Evolutionary conservation across 2,888 invertebrate genomes (phyloP).

Genomic region (Campoletis raptor): DNA sequence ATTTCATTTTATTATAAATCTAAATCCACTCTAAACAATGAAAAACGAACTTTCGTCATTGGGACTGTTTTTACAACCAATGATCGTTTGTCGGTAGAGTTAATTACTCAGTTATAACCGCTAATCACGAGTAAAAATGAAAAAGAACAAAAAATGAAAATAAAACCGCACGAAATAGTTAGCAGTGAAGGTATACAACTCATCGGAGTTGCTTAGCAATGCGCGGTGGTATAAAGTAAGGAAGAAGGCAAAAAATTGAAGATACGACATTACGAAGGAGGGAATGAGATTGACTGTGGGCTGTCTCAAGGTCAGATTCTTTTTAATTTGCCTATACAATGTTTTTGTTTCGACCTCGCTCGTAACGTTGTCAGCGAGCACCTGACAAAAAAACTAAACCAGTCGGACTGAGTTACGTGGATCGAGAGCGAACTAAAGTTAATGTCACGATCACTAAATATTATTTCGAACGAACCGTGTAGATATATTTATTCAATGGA

Average conservation of each 20-base stretch:
- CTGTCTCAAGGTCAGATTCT: slow-evolving; percentile 72
- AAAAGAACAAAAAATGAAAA: neutral
- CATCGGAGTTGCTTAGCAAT: slow-evolving; percentile 21
- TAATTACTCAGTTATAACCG: slow-evolving; percentile 23
- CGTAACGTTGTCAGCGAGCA: slow-evolving; percentile 80
- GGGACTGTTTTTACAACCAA: slow-evolving; percentile 14
- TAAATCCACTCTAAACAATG: slow-evolving; percentile 5
- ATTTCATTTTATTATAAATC: neutral
- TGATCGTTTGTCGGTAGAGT: slow-evolving; percentile 23
- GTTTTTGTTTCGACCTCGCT: slow-evolving; percentile 68
- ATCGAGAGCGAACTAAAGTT: slow-evolving; percentile 71
- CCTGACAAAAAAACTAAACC: slow-evolving; percentile 80
- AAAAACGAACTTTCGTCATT: slow-evolving; percentile 22
- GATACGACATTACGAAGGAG: slow-evolving; percentile 42
- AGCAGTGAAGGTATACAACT: neutral
- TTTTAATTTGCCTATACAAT: slow-evolving; percentile 31
- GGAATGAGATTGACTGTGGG: slow-evolving; percentile 54
- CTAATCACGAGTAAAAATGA: slow-evolving; percentile 33
- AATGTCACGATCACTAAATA: slow-evolving; percentile 6
- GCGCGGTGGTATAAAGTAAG: slow-evolving; percentile 22
- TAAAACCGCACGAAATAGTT: slow-evolving; percentile 8
- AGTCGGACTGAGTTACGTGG: slow-evolving; percentile 80
- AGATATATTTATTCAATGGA: neutral
- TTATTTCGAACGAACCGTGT: neutral
- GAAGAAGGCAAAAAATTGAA: slow-evolving; percentile 19